Base-by-base conservation (phyloP, 2,113 vertebrate genomes). In the Gallinago media region DNA sequence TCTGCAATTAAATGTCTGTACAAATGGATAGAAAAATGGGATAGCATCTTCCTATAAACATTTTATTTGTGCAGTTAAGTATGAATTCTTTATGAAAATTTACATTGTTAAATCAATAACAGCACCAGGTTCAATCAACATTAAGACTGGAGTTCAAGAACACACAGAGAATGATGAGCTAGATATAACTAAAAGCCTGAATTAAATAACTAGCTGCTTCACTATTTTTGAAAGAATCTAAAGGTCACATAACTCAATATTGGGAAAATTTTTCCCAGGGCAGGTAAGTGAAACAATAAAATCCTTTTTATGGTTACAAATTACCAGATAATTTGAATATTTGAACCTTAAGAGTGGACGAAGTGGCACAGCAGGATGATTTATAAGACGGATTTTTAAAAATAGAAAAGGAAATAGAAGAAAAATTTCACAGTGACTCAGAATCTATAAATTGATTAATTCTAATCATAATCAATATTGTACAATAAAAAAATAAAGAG, bases 301-400 rank as follows among this genome's bases (percentile, higher is more conserved):
- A 93, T 34, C 15, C 8, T 75, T 94, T 95, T 93, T 94, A 95
- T 31, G 21, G 52, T 56, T 42, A 77, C 14, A 83, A 55, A 74
- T 91, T 49, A 91, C 47, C 46, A 82, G 36, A 38, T 62, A 70
- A 89, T 95, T 96, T 83, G 85, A 85, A 91, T 93, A 93, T 96
- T 93, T 96, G 59, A 95, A 91, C 36, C 2, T 85, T 88, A 89
- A 55, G 18, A 80, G 21, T 46, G 31, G 67, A 81, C 52, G 25
- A 97, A 91, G 29, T 74, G 58, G 29, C 29, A 76, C 42, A 86
- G 40, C 26, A 81, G 44, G 26, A 59, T 90, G 67, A 95, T 89
- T 86, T 89, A 70, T 49, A 56, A 54, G 29, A 49, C 0, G 2
- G 17, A 46, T 72, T 85, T 84, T 73, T 42, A 31, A 61, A 93